Evolutionary conservation across 2,113 vertebrate species (phyloP).

Genomic region (Petromus typicus): DNA sequence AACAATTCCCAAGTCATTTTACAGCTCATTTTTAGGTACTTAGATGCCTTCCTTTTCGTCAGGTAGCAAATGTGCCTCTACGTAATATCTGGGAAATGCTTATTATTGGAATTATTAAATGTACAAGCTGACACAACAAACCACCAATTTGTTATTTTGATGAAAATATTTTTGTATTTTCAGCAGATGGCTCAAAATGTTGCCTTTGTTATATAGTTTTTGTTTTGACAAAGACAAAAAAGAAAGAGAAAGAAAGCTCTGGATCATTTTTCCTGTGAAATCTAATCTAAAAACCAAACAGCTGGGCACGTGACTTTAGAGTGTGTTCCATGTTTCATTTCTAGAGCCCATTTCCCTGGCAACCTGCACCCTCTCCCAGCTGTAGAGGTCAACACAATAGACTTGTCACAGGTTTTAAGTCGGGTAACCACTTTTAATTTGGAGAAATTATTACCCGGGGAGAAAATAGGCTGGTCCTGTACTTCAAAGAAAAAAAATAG

Average conservation of each 20-base stretch:
- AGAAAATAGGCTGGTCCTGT: conserved; percentile 88
- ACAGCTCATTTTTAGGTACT: conserved; percentile 47
- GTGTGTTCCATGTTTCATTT: conserved; percentile 50
- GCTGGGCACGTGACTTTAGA: conserved; percentile 72
- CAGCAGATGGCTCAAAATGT: conserved; percentile 73
- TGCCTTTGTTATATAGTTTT: conserved; percentile 75
- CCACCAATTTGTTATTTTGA: conserved; percentile 74
- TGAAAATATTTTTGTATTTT: conserved; percentile 81
- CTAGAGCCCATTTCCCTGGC: conserved; percentile 76
- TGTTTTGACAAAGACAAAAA: conserved; percentile 80
- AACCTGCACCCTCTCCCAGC: conserved; percentile 78
- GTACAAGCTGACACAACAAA: conserved; percentile 76
- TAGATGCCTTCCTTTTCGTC: conserved; percentile 58
- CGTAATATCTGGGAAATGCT: conserved; percentile 59
- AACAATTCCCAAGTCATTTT: background rate
- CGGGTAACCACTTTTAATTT: conserved; percentile 91
- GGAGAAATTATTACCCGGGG: conserved; percentile 90
- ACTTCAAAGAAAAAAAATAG: conserved; percentile 82
- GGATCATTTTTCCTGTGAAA: conserved; percentile 78
- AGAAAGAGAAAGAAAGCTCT: conserved; percentile 44
- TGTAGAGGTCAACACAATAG: conserved; percentile 81
- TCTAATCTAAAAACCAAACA: conserved; percentile 78
- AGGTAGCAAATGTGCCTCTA: conserved; percentile 47
- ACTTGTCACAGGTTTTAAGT: conserved; percentile 88
- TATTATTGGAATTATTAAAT: conserved; percentile 66